phyloP scores from a whole-genome alignment of 2,888 invertebrate genomes.

The Dicyrtomina minuta region DNA sequence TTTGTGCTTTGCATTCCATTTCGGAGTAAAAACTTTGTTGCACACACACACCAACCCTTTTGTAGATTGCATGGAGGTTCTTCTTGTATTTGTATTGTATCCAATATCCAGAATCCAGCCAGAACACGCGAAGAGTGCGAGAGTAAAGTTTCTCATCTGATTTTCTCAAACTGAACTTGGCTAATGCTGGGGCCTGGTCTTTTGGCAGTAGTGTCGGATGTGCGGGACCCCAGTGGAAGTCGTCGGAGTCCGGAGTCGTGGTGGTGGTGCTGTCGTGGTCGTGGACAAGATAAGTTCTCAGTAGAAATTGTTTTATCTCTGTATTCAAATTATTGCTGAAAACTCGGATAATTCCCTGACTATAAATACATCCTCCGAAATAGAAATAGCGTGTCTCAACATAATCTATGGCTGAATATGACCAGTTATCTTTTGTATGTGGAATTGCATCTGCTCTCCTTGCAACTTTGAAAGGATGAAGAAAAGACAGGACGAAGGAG shows the following conservation, averaged over 20 bases:
- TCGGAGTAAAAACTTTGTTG: conserved; percentile 8
- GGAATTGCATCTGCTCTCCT: too few species aligned
- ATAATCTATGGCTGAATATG: conserved; percentile 35
- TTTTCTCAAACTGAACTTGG: not conserved
- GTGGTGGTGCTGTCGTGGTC: not conserved
- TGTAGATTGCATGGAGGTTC: too few species aligned
- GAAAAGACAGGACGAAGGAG: not conserved
- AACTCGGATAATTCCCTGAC: conserved; percentile 24
- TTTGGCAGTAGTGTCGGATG: not conserved
- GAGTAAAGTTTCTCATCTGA: not conserved
- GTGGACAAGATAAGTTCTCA: conserved; percentile 9
- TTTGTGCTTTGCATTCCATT: conserved; percentile 25
- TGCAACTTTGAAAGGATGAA: not conserved
- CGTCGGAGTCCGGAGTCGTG: not conserved
- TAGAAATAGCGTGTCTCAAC: not conserved
- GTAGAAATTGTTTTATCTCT: conserved; percentile 24
- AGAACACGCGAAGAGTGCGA: too few species aligned
- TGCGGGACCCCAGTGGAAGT: not conserved
- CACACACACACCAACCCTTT: not conserved
- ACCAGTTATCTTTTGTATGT: too few species aligned
- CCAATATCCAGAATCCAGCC: too few species aligned
- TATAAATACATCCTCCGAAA: conserved; percentile 30
- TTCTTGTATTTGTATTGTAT: too few species aligned
- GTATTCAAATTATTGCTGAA: conserved; percentile 31
- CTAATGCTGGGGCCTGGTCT: not conserved